Conservation (phyloP, 2,113 vertebrate species). For the Gavia stellata region DNA sequence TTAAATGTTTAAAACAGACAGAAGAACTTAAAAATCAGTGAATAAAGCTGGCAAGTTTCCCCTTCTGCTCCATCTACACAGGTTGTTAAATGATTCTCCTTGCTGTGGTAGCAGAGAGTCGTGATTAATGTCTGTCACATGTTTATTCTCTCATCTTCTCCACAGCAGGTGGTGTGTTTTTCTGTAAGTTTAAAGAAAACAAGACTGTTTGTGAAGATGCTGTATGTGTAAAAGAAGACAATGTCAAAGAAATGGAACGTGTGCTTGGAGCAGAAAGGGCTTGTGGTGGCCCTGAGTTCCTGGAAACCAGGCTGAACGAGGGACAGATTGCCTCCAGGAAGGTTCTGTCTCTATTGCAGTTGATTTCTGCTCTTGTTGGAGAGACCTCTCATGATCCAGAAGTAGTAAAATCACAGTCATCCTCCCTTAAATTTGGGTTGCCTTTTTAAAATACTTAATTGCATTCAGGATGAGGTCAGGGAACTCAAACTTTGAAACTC, state of each 20-base stretch:
- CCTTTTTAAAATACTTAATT: background rate
- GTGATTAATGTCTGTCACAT: constrained; percentile 44
- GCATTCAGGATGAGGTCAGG: background rate
- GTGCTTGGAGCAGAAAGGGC: background rate
- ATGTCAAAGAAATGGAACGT: background rate
- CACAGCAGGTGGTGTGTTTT: constrained; percentile 10
- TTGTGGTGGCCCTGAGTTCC: background rate
- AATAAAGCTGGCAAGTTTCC: constrained; percentile 13
- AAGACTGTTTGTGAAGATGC: background rate
- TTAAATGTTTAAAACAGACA: background rate
- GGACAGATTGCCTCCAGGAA: background rate
- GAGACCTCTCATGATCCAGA: background rate
- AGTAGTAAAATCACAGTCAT: background rate
- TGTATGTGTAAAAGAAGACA: background rate
- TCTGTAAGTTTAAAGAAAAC: background rate
- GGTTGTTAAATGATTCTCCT: constrained; percentile 20
- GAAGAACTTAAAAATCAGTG: background rate
- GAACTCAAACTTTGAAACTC: background rate
- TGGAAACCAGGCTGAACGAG: background rate
- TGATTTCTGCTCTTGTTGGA: background rate
- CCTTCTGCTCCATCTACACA: background rate
- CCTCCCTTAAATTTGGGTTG: background rate
- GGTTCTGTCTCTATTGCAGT: background rate
- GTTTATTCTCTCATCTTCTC: constrained; percentile 37
- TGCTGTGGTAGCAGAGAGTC: background rate